Evolutionary conservation across 2,113 vertebrate species (phyloP).

Genomic region (Sander lucioperca): DNA sequence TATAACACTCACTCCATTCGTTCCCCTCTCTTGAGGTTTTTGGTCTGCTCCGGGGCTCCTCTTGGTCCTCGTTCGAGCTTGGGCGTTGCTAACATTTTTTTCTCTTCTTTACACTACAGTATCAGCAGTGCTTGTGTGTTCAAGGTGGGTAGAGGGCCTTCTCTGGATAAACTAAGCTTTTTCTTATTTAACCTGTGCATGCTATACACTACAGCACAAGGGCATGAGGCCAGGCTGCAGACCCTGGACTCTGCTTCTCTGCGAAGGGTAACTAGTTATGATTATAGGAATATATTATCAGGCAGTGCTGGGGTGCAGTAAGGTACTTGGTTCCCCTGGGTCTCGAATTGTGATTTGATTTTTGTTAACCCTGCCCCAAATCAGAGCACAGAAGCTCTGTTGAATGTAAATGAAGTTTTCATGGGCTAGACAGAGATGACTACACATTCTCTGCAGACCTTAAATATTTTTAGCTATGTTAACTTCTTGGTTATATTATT

Average conservation of each 20-base stretch:
- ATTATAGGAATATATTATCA: constrained; percentile 39
- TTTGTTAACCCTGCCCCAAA: constrained; percentile 35
- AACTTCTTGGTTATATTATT: constrained; percentile 48
- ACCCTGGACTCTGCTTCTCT: constrained; percentile 48
- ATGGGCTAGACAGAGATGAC: constrained; percentile 45
- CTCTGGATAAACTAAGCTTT: constrained; percentile 50
- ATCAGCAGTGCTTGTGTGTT: constrained; percentile 41
- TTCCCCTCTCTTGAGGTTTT: constrained; percentile 2
- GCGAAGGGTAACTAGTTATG: constrained; percentile 47
- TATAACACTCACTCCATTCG: constrained; percentile 33
- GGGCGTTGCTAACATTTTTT: neutral
- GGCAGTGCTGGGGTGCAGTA: constrained; percentile 47
- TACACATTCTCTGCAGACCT: constrained; percentile 47
- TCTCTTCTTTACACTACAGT: constrained; percentile 54
- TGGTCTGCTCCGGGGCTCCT: constrained; percentile 6
- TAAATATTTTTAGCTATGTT: constrained; percentile 56
- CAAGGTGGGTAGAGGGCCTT: constrained; percentile 52
- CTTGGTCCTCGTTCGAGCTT: neutral
- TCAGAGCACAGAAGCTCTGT: constrained; percentile 61
- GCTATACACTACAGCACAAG: constrained; percentile 61
- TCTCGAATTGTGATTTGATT: constrained; percentile 40
- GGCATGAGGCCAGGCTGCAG: constrained; percentile 31
- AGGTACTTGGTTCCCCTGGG: constrained; percentile 45
- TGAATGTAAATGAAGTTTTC: constrained; percentile 81
- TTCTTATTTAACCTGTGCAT: constrained; percentile 61